phyloP scores from a whole-genome alignment of 2,888 invertebrate genomes.

The Eupeodes latifasciatus region DNA sequence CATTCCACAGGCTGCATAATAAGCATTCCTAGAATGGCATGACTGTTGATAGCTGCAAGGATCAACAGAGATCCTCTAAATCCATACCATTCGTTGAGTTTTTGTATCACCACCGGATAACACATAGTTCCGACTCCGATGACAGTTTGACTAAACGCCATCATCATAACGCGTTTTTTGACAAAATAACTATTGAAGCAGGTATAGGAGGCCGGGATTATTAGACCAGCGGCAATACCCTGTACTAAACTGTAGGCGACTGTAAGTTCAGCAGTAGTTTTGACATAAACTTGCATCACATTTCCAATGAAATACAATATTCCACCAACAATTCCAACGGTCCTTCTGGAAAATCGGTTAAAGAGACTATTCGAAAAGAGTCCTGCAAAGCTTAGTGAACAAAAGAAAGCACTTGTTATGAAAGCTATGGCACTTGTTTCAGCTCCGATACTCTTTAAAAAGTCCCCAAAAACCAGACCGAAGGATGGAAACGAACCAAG shows the following conservation, averaged over 20 bases:
- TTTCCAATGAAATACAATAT: slow-evolving; percentile 87
- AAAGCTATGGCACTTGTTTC: slow-evolving; percentile 89
- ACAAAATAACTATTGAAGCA: slow-evolving; percentile 91
- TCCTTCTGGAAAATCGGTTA: slow-evolving; percentile 87
- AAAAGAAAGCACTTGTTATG: slow-evolving; percentile 88
- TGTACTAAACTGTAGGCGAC: slow-evolving; percentile 87
- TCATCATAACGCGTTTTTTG: slow-evolving; percentile 88
- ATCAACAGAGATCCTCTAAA: slow-evolving; percentile 89
- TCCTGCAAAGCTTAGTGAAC: slow-evolving; percentile 85
- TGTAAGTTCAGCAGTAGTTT: slow-evolving; percentile 87
- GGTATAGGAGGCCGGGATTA: slow-evolving; percentile 89
- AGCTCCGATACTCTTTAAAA: slow-evolving; percentile 87
- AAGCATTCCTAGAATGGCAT: slow-evolving; percentile 88
- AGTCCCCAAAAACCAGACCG: slow-evolving; percentile 89
- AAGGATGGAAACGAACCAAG: slow-evolving; percentile 89
- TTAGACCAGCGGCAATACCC: slow-evolving; percentile 90
- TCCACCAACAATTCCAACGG: slow-evolving; percentile 88
- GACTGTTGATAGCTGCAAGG: slow-evolving; percentile 88
- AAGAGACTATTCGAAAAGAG: slow-evolving; percentile 88
- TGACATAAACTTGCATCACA: slow-evolving; percentile 87
- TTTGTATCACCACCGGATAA: slow-evolving; percentile 88
- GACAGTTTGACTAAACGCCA: slow-evolving; percentile 89
- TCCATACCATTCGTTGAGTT: slow-evolving; percentile 87
- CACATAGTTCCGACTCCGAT: slow-evolving; percentile 89
- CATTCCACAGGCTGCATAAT: slow-evolving; percentile 91